Percentiles rank a stretch among this genome's conserved stretches.
These are phyloP conservation scores for Beroe ovata DNA, from an alignment of 37 sponge, comb jelly and placozoan genomes.

Conservation along the genomic window DNA sequence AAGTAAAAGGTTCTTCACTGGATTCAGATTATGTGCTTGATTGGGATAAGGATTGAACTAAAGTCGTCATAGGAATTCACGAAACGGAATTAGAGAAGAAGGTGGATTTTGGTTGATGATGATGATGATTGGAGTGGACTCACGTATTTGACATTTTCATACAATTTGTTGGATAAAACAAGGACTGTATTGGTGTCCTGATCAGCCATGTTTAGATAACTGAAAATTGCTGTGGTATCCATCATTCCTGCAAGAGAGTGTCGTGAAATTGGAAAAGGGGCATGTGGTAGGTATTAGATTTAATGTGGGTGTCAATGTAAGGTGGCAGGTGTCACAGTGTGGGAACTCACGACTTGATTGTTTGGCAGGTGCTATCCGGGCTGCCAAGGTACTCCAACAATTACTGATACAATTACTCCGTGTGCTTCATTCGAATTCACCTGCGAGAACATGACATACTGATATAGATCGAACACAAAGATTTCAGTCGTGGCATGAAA, in stretches of 20 bases:
- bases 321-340: too few species aligned
- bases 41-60: not conserved
- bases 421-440: not conserved
- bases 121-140: too few species aligned
- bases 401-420: conserved; percentile 13
- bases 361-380: conserved; percentile 40
- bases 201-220: not conserved
- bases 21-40: too few species aligned
- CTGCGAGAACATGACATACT: too few species aligned
- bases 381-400: conserved; percentile 6
- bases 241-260: not conserved
- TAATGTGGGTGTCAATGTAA: too few species aligned
- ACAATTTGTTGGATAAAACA: not conserved
- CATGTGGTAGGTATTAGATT: too few species aligned
- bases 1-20: too few species aligned
- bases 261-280: too few species aligned
- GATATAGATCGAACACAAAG: too few species aligned
- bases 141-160: not conserved
- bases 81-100: not conserved
- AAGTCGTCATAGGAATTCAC: not conserved
- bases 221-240: conserved; percentile 48
- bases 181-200: not conserved
- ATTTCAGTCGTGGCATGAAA: too few species aligned
- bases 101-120: too few species aligned
- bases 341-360: not conserved